Evolutionary conservation across 2,113 vertebrate genomes (phyloP), one percentile per base, ranked within the genome.

Genomic region (Phylloscopus trochiloides): DNA sequence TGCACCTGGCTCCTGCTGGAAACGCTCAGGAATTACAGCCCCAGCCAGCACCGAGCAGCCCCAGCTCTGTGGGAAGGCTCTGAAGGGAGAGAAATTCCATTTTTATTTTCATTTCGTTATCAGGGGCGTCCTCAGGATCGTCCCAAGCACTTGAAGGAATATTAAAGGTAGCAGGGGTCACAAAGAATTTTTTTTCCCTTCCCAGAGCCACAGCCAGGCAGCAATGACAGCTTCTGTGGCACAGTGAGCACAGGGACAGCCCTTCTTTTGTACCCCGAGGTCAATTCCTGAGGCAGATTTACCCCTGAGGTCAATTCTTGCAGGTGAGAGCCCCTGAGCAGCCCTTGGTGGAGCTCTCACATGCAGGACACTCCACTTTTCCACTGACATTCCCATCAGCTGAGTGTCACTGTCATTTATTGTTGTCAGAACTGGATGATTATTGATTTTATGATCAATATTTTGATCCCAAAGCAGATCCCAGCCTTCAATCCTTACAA

Each of bases 1-100:
- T 52, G 12, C 76, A 48, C 45, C 61, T 47, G 73, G 76, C 90
- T 96, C 51, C 83, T 62, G 76, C 79, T 92, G 94, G 43, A 89
- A 96, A 92, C 40, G 75, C 76, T 93, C 87, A 51, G 52, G 73
- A 94, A 68, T 87, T 94, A 63, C 25, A n/a, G 73, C 72, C 85
- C 72, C 32, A 94, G 92, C 43, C 95, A 38, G 54, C 55, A 47
- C 54, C 6, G 7, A 71, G 58, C 12, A 0, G 51, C 67, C 81
- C 82, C 9, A 19, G 20, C 73, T n/a, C 66, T 16, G 17, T 36
- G 15, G 75, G 74, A 85, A 57, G 58, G 63, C 76, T 89, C 62
- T 61, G 88, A 78, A 76, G 71, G 81, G 42, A 65, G 10, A 86
- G 26, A 82, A 96, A 91, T 74, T 5, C 2, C 1, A 34, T 75